Base-by-base conservation (phyloP, 2,797 vertebrate species). In the Glossophaga mutica region DNA sequence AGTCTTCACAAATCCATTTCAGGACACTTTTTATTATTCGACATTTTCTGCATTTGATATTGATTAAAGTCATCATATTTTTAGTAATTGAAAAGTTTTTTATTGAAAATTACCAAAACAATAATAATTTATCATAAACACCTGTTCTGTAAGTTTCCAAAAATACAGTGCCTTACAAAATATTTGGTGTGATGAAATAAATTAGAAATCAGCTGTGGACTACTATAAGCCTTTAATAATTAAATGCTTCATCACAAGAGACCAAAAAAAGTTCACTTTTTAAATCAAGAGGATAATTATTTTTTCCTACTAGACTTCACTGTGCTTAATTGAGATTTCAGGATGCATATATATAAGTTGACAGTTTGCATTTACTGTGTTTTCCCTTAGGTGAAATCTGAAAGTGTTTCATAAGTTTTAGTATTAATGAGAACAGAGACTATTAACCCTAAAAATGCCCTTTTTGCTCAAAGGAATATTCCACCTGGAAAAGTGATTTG, bases 221-320 rank as follows among this genome's bases (percentile, higher is more conserved):
- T 94, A 87, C 21, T 94, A 39, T 78, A 92, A 88, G 74, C 85
- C 96, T 97, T 98, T 92, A 97, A 96, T 96, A 97, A 97, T 98
- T 97, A 98, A 98, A 98, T 90, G 90, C 91, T 97, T 96, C 94
- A 73, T 98, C 98, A 95, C 19, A 67, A 79, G 97, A 94, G 98
- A 98, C 94, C 76, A 94, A 97, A 97, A 91, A 50, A 84, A 70
- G 39, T 34, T 24, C 68, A 86, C 96, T 98, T 87, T 96, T 97
- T 97, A 98, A 98, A 98, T 98, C 98, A 97, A 97, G 94, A 97
- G 85, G 94, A 96, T 98, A 98, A 98, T 98, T 98, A 98, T 98
- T 98, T 97, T 98, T 97, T 97, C 94, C 98, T 98, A 98, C 97
- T 98, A 97, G 96, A 97, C 96, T 98, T 98, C 97, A 97, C 44